Conservation (phyloP, 2,797 vertebrate species). For the Ficedula albicollis region DNA sequence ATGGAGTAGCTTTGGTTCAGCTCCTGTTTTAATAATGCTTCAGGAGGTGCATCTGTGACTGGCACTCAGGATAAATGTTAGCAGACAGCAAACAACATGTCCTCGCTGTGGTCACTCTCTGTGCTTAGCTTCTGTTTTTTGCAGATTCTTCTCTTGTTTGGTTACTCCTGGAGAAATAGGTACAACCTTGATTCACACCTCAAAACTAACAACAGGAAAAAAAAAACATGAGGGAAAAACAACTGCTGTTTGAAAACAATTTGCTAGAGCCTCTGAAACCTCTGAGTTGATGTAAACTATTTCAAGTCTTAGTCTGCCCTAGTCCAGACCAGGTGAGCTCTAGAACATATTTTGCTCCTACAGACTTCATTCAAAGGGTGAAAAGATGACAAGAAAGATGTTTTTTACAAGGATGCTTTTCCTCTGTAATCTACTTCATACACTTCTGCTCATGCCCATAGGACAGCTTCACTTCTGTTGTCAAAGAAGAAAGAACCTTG, state of each 20-base stretch:
- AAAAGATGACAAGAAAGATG: neutral
- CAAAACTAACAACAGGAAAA: conserved; percentile 5
- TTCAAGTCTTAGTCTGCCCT: neutral
- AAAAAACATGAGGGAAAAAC: neutral
- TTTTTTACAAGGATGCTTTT: neutral
- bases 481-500: neutral
- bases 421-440: neutral
- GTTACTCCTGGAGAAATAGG: neutral
- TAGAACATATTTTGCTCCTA: neutral
- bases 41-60: neutral
- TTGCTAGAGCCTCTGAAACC: neutral
- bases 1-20: neutral
- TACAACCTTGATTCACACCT: neutral
- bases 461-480: neutral
- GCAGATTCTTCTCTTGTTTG: neutral
- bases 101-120: neutral
- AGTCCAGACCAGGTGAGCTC: neutral
- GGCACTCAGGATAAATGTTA: neutral
- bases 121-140: neutral
- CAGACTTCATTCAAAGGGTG: neutral
- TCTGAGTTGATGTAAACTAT: neutral
- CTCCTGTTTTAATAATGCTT: neutral
- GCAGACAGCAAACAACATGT: neutral
- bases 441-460: neutral
- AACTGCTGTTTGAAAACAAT: neutral